phyloP scores from a whole-genome alignment of 2,888 invertebrate species.

The Andrena flavipes region DNA sequence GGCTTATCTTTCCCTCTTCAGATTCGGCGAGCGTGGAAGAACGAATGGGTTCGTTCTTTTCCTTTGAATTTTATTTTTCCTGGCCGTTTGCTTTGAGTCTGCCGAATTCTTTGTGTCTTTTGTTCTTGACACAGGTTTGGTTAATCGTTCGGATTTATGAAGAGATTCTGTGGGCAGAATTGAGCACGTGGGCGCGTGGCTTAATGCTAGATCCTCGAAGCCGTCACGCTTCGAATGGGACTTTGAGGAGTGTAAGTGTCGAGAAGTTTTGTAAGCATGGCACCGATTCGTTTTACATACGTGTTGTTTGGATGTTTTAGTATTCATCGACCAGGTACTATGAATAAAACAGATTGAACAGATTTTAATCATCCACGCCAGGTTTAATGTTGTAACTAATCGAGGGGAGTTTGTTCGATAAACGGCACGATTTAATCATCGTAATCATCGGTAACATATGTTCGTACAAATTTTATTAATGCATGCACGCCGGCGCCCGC shows the following conservation, averaged over 20 bases:
- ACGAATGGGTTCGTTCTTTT: slow-evolving; percentile 25
- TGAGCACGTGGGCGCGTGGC: too few species aligned
- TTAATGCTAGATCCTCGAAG: too few species aligned
- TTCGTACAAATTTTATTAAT: slow-evolving; percentile 45
- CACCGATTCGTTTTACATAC: not conserved
- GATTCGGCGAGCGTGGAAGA: not conserved
- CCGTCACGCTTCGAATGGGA: too few species aligned
- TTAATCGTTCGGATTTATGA: too few species aligned
- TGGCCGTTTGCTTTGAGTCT: not conserved
- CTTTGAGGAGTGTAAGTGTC: too few species aligned
- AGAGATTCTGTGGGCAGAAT: too few species aligned
- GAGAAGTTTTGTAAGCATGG: not conserved
- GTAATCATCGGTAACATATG: slow-evolving; percentile 15
- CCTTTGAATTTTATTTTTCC: not conserved
- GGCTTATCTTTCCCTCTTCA: not conserved
- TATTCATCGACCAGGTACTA: not conserved
- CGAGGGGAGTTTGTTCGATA: slow-evolving; percentile 14
- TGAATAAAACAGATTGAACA: not conserved
- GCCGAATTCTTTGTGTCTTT: not conserved
- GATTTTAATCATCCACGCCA: slow-evolving; percentile 20
- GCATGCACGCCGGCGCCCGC: slow-evolving; percentile 17
- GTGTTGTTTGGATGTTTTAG: not conserved
- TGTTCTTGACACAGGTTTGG: not conserved
- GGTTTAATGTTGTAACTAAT: slow-evolving; percentile 26
- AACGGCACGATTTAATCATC: slow-evolving; percentile 40